Evolutionary conservation across 1,140 invertebrate species (phyloP).

Genomic region (Venturia canescens): DNA sequence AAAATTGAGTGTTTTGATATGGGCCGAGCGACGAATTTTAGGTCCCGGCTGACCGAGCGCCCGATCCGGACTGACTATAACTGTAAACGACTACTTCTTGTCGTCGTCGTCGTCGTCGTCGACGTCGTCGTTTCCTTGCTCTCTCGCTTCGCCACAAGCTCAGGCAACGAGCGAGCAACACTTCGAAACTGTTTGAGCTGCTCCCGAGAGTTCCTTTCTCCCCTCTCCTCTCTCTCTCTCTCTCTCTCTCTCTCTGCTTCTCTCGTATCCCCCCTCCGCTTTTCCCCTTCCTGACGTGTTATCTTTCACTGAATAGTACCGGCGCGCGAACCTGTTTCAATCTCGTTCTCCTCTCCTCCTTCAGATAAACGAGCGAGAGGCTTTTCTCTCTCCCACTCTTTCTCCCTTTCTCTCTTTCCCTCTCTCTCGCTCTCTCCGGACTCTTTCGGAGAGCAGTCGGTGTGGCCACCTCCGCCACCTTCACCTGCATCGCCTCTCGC

Average conservation of each 20-base stretch:
- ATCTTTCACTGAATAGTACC: constrained; percentile 49
- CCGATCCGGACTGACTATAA: constrained; percentile 78
- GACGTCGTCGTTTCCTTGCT: constrained; percentile 48
- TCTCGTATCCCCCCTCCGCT: not conserved
- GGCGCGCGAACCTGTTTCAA: constrained; percentile 15
- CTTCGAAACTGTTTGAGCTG: not conserved
- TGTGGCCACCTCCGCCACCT: constrained; percentile 13
- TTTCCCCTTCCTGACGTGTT: not conserved
- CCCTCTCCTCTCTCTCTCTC: constrained; percentile 34
- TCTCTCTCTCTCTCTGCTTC: constrained; percentile 33
- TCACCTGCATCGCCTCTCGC: constrained; percentile 19
- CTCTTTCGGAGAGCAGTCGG: not conserved
- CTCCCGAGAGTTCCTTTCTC: constrained; percentile 6
- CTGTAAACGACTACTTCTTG: constrained; percentile 77
- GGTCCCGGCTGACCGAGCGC: constrained; percentile 75
- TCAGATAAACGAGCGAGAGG: not conserved
- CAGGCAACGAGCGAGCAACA: constrained; percentile 30
- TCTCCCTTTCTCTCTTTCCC: not conserved
- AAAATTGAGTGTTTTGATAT: too few species aligned
- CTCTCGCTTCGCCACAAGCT: not conserved
- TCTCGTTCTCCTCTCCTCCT: constrained; percentile 7
- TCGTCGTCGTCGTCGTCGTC: constrained; percentile 61
- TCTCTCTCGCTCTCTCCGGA: too few species aligned
- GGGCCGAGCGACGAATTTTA: constrained; percentile 43
- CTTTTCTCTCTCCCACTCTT: constrained; percentile 27